Conservation (phyloP, 2,113 vertebrate species). For the Lepus timidus region DNA sequence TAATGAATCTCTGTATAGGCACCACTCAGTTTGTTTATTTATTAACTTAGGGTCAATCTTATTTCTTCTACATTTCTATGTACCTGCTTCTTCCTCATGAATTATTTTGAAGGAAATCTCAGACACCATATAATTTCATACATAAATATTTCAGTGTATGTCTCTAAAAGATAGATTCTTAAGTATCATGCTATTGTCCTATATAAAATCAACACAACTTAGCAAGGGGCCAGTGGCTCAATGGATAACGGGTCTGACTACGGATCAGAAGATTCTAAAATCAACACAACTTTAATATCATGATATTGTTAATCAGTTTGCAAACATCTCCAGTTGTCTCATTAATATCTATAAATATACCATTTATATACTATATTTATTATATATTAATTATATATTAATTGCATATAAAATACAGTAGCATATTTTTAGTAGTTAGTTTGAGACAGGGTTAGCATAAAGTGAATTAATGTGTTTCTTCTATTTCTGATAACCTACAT, state of each 20-base stretch:
- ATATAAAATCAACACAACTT: background rate
- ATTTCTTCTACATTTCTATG: background rate
- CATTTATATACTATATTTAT: no score
- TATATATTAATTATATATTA: no score
- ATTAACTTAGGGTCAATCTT: background rate
- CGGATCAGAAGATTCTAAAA: background rate
- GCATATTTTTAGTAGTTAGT: background rate
- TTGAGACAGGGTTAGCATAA: background rate
- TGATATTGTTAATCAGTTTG: background rate
- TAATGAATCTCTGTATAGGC: background rate
- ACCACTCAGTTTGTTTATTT: background rate
- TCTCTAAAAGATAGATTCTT: background rate
- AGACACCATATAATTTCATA: background rate
- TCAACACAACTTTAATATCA: background rate
- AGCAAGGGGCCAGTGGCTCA: no score
- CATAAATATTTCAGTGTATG: background rate
- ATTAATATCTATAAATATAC: background rate
- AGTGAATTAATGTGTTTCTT: background rate
- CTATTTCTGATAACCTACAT: background rate
- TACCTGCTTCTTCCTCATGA: background rate
- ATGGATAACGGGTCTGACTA: no score
- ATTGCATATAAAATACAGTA: background rate
- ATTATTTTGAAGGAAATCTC: constrained; percentile 27
- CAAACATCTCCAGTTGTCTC: background rate
- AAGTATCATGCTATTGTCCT: background rate